These are phyloP conservation scores for Meleagris gallopavo DNA, from an alignment of 2,113 vertebrate genomes.

Conservation along the genomic window DNA sequence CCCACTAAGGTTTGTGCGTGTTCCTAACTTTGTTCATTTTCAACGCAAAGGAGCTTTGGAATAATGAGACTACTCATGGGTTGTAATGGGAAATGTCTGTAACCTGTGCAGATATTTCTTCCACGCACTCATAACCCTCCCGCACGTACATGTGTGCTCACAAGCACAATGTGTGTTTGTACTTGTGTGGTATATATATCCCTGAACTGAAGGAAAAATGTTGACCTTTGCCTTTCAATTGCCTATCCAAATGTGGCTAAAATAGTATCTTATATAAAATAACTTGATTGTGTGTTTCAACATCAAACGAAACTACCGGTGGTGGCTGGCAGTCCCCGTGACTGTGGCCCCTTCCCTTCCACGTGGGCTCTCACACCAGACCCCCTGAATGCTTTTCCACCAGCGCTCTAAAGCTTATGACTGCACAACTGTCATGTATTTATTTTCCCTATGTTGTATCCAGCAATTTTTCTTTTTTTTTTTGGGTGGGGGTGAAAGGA, in stretches of 20 bases:
- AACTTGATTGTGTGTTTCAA: neutral
- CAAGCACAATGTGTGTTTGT: neutral
- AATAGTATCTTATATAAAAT: conserved; percentile 33
- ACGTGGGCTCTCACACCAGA: neutral
- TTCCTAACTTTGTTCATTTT: neutral
- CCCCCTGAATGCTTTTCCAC: neutral
- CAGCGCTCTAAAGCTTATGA: fast-evolving
- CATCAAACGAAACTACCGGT: neutral
- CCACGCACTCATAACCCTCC: neutral
- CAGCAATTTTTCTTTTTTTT: neutral
- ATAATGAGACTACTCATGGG: neutral
- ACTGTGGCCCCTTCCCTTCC: neutral
- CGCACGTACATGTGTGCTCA: fast-evolving
- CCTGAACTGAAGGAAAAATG: neutral
- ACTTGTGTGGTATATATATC: neutral
- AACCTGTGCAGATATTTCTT: neutral
- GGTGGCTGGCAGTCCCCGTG: neutral
- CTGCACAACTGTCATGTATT: neutral
- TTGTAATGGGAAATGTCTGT: conserved; percentile 16
- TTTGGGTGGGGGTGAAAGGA: neutral
- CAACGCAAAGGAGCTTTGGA: conserved; percentile 9
- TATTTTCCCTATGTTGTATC: neutral
- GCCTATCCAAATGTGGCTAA: conserved; percentile 33
- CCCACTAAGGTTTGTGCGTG: neutral
- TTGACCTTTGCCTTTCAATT: conserved; percentile 43